phyloP scores from a whole-genome alignment of 2,888 invertebrate species.

The Eristalis intricaria region DNA sequence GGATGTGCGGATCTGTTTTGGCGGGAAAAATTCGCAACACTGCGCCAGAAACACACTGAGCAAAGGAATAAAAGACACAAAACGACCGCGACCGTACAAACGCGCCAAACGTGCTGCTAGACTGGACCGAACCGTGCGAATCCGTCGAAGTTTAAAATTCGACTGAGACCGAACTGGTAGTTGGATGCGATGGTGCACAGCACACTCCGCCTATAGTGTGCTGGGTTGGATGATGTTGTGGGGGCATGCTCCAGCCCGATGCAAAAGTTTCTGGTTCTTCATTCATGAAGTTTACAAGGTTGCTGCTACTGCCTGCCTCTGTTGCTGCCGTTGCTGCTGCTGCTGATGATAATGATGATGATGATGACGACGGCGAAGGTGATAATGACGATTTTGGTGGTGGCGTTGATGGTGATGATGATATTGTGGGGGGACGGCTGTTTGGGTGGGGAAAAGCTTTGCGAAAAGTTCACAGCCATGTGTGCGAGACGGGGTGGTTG shows the following conservation, averaged over 20 bases:
- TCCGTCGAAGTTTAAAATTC: constrained; percentile 64
- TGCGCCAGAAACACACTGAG: constrained; percentile 9
- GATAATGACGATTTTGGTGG: neutral
- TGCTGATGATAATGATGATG: constrained; percentile 15
- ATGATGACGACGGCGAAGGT: neutral
- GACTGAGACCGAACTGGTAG: constrained; percentile 52
- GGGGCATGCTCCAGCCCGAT: constrained; percentile 44
- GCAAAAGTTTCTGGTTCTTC: constrained; percentile 49
- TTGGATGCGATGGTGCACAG: constrained; percentile 45
- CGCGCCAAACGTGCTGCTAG: neutral
- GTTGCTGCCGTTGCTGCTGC: neutral
- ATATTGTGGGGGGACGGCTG: neutral
- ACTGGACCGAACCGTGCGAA: constrained; percentile 63
- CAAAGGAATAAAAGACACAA: constrained; percentile 10
- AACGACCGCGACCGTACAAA: constrained; percentile 15
- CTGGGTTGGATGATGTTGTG: constrained; percentile 32
- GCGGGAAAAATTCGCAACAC: constrained; percentile 48
- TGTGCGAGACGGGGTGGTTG: constrained; percentile 1
- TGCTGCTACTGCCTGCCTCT: constrained; percentile 14
- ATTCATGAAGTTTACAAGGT: constrained; percentile 63
- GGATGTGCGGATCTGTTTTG: constrained; percentile 34
- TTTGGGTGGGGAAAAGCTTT: constrained; percentile 30
- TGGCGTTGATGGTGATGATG: constrained; percentile 17
- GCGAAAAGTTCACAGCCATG: constrained; percentile 21
- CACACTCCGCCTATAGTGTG: neutral